A percentile compares a stretch with the other conserved stretches of the same genome.
phyloP scores from a whole-genome alignment of 2,888 invertebrate genomes.

The Pelosia muscerda region DNA sequence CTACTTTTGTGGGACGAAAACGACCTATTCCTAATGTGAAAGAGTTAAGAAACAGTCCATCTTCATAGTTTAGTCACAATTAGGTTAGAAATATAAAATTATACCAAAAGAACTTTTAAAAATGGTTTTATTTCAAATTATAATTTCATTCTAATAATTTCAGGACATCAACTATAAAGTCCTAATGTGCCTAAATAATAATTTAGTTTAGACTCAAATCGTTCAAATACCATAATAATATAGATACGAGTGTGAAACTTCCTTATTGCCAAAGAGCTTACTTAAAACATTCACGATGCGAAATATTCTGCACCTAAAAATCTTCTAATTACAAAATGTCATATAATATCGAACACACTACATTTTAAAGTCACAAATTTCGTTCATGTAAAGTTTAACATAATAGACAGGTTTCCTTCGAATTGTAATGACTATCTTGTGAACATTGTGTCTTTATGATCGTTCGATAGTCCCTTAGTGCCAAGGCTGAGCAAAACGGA shows the following conservation, averaged over 20 bases:
- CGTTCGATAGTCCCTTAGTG: slow-evolving; percentile 28
- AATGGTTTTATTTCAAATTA: too few relatives aligned
- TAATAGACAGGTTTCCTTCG: not conserved
- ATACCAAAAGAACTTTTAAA: too few relatives aligned
- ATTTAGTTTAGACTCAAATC: too few relatives aligned
- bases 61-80: too few relatives aligned
- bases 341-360: not conserved
- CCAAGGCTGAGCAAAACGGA: slow-evolving; percentile 38
- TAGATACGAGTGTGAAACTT: not conserved
- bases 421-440: slow-evolving; percentile 25
- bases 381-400: not conserved
- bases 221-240: not conserved
- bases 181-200: not conserved
- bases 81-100: too few relatives aligned
- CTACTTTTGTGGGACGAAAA: too few relatives aligned
- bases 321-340: not conserved
- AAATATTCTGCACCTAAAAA: not conserved
- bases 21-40: too few relatives aligned
- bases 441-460: slow-evolving; percentile 34
- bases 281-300: not conserved
- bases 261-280: not conserved
- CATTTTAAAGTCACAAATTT: not conserved
- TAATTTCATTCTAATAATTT: not conserved
- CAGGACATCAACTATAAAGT: not conserved
- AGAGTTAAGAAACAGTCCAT: too few relatives aligned